Conservation (phyloP, 2,888 invertebrate genomes). For the Troglohyphantes excavatus region DNA sequence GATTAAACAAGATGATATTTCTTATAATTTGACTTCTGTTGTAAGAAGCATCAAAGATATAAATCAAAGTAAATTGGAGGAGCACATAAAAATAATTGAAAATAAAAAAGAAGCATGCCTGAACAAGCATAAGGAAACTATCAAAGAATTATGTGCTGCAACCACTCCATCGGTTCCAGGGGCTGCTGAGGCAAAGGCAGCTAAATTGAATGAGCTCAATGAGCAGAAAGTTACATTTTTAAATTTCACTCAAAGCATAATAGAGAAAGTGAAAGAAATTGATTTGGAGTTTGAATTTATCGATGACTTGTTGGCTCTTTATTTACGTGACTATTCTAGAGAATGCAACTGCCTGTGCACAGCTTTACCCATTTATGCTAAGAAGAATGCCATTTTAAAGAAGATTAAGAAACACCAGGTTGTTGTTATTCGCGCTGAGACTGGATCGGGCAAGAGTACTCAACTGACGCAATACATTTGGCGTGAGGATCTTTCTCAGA, state of each 20-base stretch:
- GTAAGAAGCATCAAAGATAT: not conserved
- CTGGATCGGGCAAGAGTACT: slow-evolving; percentile 83
- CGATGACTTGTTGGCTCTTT: slow-evolving; percentile 12
- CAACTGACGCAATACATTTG: slow-evolving; percentile 83
- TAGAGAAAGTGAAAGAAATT: slow-evolving; percentile 17
- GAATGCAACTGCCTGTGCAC: slow-evolving; percentile 62
- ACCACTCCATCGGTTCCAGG: not conserved
- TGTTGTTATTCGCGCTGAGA: slow-evolving; percentile 82
- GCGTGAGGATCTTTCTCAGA: slow-evolving; percentile 80
- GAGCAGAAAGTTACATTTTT: slow-evolving; percentile 64
- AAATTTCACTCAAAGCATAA: slow-evolving; percentile 32
- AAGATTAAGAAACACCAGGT: slow-evolving; percentile 81
- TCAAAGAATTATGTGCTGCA: not conserved
- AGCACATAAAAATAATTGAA: slow-evolving; percentile 56
- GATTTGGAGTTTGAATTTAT: slow-evolving; percentile 16
- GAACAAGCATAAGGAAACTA: slow-evolving; percentile 27
- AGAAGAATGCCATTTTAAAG: slow-evolving; percentile 61
- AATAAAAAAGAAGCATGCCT: slow-evolving; percentile 41
- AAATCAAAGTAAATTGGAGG: slow-evolving; percentile 57
- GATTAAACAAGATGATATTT: slow-evolving; percentile 45
- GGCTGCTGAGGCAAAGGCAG: slow-evolving; percentile 10
- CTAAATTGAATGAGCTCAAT: slow-evolving; percentile 59
- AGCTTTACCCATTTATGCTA: slow-evolving; percentile 75
- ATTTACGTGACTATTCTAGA: slow-evolving; percentile 55
- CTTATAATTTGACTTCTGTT: not conserved